Evolutionary conservation across 2,888 invertebrate species (phyloP), one percentile per base, ranked within the genome.

Genomic region (Gisinianus flammeolus): DNA sequence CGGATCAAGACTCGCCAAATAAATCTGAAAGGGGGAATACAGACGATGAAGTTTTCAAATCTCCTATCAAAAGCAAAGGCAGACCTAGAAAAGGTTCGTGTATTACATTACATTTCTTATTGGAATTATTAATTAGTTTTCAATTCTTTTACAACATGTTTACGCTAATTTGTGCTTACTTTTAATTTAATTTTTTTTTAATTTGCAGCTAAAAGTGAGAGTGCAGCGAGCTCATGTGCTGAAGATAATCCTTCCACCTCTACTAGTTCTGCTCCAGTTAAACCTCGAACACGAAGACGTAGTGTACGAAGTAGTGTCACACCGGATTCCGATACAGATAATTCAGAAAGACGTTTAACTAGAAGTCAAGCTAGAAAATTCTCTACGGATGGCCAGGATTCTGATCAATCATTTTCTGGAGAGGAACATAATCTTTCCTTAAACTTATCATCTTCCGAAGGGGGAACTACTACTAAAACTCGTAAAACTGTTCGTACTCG

Each of bases 351-450:
- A 69, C 28, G 76, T 28, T 0, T 76, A 24, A 79, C 79, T 1
- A 64, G 79, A 24, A 77, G 76, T 28, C 44, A 69, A 56, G n/a
- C 68, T 16, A 79, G 67, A 73, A 72, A 64, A 64, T 16, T 64
- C 16, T 30, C 28, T 16, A 22, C 31, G 19, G 67, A 67, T 31
- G 67, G 33, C 30, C 30, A 31, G 2, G 67, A 67, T 2, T 58
- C 56, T n/a, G 56, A 58, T 58, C 56, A 58, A 22, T 58, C 56
- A n/a, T 58, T 58, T 58, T 58, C 56, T 58, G 56, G 56, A 22
- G 56, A 58, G 19, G 56, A 58, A 22, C 56, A 58, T 58, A 58
- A n/a, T 58, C 1, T 58, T 8, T 58, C 56, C 22, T 22, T 58
- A 8, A 58, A 44, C 19, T 12, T 19, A 58, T 58, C 56, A n/a